These are phyloP conservation scores for Falco rusticolus DNA, from an alignment of 2,797 vertebrate species.

Conservation along the genomic window DNA sequence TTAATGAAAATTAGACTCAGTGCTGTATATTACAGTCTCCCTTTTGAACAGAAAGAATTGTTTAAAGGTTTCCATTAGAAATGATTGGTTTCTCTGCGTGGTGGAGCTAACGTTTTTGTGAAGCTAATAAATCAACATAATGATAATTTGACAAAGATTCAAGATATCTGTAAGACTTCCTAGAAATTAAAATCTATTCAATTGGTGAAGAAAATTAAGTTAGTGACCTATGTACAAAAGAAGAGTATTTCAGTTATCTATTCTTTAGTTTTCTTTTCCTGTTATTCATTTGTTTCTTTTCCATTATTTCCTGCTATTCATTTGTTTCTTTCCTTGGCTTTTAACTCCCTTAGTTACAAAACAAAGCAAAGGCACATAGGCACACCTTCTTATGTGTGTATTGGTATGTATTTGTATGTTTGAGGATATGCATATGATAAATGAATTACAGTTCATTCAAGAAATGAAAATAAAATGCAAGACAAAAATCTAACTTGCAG, in stretches of 20 bases:
- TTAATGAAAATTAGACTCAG: not conserved
- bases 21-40: not conserved
- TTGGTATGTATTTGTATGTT: not conserved
- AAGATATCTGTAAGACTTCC: not conserved
- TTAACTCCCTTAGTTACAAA: not conserved
- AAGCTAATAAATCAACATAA: constrained; percentile 9
- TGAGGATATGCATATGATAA: not conserved
- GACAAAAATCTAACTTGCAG: not conserved
- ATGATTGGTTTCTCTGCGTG: not conserved
- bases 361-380: not conserved
- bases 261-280: not conserved
- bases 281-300: not conserved
- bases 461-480: not conserved
- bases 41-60: not conserved
- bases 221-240: not conserved
- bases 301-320: not conserved
- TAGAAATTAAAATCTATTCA: constrained; percentile 26
- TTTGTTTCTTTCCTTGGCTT: not conserved
- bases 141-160: not conserved
- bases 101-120: not conserved
- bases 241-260: not conserved
- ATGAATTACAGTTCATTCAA: not conserved
- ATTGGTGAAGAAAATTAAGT: not conserved
- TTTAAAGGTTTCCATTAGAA: constrained; percentile 3
- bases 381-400: not conserved